Percentiles rank a stretch among this genome's conserved stretches.
These are phyloP conservation scores for Upupa epops DNA, from an alignment of 2,113 vertebrate species.

Conservation along the genomic window DNA sequence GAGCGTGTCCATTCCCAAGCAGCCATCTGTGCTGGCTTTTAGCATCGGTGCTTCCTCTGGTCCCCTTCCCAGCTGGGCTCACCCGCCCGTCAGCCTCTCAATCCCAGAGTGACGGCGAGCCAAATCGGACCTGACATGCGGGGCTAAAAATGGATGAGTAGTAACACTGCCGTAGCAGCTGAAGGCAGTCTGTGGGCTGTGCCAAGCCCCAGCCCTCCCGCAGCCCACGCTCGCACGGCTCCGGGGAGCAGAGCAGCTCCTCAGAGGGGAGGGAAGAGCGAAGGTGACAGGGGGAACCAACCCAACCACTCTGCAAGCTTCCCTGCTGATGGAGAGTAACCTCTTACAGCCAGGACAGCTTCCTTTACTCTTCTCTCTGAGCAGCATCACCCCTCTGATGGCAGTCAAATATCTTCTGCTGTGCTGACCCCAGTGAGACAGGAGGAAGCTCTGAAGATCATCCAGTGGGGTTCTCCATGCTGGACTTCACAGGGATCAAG, in stretches of 20 bases:
- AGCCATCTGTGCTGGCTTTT: background rate
- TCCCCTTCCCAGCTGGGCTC: background rate
- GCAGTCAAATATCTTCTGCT: background rate
- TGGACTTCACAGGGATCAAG: background rate
- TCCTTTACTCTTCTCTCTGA: background rate
- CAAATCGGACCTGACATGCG: background rate
- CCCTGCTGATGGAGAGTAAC: background rate
- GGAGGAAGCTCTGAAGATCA: background rate
- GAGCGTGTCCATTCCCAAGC: background rate
- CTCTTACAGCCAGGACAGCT: background rate
- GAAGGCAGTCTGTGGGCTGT: constrained; percentile 33
- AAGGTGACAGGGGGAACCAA: constrained; percentile 23
- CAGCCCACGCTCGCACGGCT: constrained; percentile 39
- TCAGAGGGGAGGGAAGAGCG: background rate
- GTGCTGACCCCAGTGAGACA: background rate
- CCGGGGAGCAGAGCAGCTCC: background rate
- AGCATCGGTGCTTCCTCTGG: background rate
- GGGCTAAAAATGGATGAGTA: constrained; percentile 24
- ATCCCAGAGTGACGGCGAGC: background rate
- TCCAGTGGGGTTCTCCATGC: background rate
- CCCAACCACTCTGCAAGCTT: background rate
- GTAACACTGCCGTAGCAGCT: constrained; percentile 56
- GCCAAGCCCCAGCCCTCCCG: constrained; percentile 26
- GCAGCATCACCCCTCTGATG: background rate
- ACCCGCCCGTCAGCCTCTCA: constrained; percentile 9